Base-by-base conservation (phyloP, 2,888 invertebrate genomes). In the Diaphora mendica region DNA sequence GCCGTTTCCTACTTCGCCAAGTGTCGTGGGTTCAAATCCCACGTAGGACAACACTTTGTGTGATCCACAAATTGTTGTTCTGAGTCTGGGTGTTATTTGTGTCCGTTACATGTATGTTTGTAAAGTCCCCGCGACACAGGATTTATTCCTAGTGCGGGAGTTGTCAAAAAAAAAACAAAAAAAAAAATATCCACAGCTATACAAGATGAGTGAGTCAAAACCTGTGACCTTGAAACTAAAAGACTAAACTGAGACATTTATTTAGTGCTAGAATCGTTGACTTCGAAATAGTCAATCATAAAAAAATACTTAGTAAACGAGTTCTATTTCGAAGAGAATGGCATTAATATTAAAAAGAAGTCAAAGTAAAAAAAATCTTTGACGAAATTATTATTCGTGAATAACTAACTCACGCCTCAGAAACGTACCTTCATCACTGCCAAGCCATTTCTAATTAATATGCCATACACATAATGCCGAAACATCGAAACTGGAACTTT, bases 401-500 rank as follows among this genome's bases (percentile, higher is more conserved):
- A 62, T 44, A 72, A 64, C 59, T 44, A 73, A 68, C 39, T 74
- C 66, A 20, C 20, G 7, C 39, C 30, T 55, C 59, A 70, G 30
- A 26, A 64, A 35, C 9, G 59, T 72, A 75, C 55, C 51, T 71
- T 59, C 17, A 62, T 74, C 71, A 75, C 26, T 48, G 23, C 17
- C 51, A 64, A 70, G 30, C 66, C 33, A 44, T 20, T 26, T 67
- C 20, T 66, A 73, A 73, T 75, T 71, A 72, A 76, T 70, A 59
- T 74, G 66, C 70, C 79, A 71, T 66, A 55, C 74, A 72, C 77
- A 74, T 69, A 44, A 20, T 48, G 68, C 51, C 62, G 33, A n/a
- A 42, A 62, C 17, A 62, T 30, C 33, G 35, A 33, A 66, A 72
- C 68, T 64, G 55, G 64, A n/a, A 55, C 17, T 64, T 51, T 39